Evolutionary conservation across 2,797 vertebrate genomes (phyloP), one percentile per base, ranked within the genome.

Genomic region (Lagorchestes hirsutus): DNA sequence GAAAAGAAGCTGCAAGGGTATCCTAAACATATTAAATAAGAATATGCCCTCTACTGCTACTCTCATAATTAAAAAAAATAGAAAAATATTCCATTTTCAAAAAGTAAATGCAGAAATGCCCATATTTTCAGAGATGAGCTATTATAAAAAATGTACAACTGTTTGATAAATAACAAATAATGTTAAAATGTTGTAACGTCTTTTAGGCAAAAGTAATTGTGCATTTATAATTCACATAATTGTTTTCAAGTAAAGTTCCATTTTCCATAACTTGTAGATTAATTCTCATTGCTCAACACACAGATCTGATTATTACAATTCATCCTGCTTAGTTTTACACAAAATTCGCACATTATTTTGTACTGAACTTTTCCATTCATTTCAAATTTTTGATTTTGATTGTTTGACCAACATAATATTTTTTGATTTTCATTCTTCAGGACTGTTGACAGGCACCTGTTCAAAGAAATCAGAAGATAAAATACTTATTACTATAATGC

Each of bases 401-500:
- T 98, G 98, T 29, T 92, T 95, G 96, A 98, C 98, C 94, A 97
- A 96, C 0, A 95, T 57, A 55, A 97, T 93, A 22, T 55, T 87
- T 94, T 95, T 98, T 40, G 94, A 95, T 96, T 98, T 98, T 95
- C 97, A 95, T 95, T 98, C 98, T 93, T 93, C 92, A 74, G 98
- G 98, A 97, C 98, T 98, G 18, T 99, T 98, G 91, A 97, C 97
- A 93, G 98, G 98, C 31, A 99, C 97, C 99, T 99, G 97, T 57
- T 58, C 50, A 91, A 94, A 96, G 52, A 97, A 97, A 97, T 54
- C 27, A 97, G 92, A 59, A n/a, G 92, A 95, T 91, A 91, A 96
- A 93, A 50, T 12, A 56, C 90, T 82, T 93, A 90, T 4, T 90
- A 90, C 29, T 46, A 24, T 0, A 58, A 54, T 55, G 82, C 55